Evolutionary conservation across 2,888 invertebrate species (phyloP).

Genomic region (Thumatha senex): DNA sequence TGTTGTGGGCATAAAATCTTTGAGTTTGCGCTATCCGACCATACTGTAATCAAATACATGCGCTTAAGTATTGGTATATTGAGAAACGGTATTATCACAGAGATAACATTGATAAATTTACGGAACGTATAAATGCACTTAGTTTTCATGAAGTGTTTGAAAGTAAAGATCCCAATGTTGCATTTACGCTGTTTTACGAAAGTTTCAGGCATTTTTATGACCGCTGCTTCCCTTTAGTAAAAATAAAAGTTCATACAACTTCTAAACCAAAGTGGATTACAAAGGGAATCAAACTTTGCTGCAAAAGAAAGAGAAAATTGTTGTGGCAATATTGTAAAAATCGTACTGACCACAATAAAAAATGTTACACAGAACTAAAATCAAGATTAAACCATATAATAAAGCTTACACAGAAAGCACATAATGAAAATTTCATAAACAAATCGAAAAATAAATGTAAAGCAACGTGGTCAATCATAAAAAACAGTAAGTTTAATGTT

Average conservation of each 20-base stretch:
- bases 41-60: too few species aligned
- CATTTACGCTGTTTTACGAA: too few species aligned
- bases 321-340: not conserved
- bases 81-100: too few species aligned
- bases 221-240: too few species aligned
- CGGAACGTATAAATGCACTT: too few species aligned
- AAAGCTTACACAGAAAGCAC: not conserved
- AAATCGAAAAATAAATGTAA: not conserved
- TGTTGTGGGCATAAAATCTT: too few species aligned
- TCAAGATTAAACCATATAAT: not conserved
- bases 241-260: too few species aligned
- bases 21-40: too few species aligned
- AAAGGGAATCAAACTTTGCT: not conserved
- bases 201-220: too few species aligned
- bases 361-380: not conserved
- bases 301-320: not conserved
- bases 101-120: too few species aligned
- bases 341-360: not conserved
- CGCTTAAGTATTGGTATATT: too few species aligned
- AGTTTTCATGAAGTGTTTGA: too few species aligned
- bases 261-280: not conserved
- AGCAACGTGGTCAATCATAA: not conserved
- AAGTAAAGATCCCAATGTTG: not conserved
- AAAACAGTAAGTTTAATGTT: not conserved
- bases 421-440: not conserved